These are phyloP conservation scores for Lasiommata megera DNA, from an alignment of 2,888 invertebrate genomes.

Conservation along the genomic window DNA sequence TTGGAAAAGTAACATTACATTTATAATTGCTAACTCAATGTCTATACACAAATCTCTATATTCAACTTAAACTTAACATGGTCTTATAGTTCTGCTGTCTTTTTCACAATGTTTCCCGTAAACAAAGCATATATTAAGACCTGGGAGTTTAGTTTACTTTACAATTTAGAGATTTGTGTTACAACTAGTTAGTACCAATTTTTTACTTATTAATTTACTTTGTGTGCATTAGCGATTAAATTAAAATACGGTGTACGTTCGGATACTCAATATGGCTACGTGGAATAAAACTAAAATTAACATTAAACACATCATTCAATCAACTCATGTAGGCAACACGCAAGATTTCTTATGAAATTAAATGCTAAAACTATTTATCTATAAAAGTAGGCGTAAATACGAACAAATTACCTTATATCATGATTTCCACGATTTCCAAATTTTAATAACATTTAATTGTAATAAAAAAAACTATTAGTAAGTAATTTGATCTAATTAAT, in stretches of 20 bases:
- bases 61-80: no score
- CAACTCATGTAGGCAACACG: not conserved
- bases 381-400: not conserved
- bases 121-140: not conserved
- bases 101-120: not conserved
- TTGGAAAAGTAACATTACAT: no score
- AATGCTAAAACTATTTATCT: conserved; percentile 1
- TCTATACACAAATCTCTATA: no score
- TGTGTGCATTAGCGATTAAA: not conserved
- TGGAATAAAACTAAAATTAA: not conserved
- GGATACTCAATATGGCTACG: not conserved
- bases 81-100: no score
- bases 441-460: no score
- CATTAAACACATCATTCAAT: not conserved
- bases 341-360: conserved; percentile 2
- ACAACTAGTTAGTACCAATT: no score
- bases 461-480: not conserved
- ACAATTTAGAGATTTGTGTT: no score
- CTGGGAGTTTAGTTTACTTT: no score
- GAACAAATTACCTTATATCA: not conserved
- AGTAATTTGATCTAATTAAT: no score
- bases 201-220: no score
- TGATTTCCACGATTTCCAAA: no score
- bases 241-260: not conserved
- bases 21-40: no score